A percentile compares a stretch with the other conserved stretches of the same genome.
These are phyloP conservation scores for Nemotelus nigrinus DNA, from an alignment of 2,888 invertebrate species.

Conservation along the genomic window DNA sequence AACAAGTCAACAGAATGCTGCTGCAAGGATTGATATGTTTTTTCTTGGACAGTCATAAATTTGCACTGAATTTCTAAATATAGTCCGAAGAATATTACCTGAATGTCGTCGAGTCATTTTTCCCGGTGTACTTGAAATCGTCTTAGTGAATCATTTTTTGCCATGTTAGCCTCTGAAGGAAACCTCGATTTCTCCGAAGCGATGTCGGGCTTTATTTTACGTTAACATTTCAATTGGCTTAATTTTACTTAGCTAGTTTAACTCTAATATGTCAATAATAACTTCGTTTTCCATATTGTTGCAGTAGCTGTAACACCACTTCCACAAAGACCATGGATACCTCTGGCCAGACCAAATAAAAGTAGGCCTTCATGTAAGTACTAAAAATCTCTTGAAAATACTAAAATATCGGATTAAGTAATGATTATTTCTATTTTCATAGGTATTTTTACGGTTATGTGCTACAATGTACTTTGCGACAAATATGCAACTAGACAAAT, in stretches of 20 bases:
- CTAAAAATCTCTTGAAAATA: neutral
- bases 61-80: too few relatives aligned
- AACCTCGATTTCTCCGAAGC: too few relatives aligned
- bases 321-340: constrained; percentile 95
- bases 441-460: constrained; percentile 99
- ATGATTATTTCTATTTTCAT: constrained; percentile 54
- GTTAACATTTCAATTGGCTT: too few relatives aligned
- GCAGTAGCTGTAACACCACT: constrained; percentile 89
- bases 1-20: too few relatives aligned
- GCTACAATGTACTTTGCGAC: constrained; percentile 99
- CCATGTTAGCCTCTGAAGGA: too few relatives aligned
- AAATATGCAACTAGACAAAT: constrained; percentile 98
- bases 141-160: neutral
- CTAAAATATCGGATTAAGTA: neutral
- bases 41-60: too few relatives aligned
- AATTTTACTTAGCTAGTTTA: too few relatives aligned
- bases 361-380: constrained; percentile 90
- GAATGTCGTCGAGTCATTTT: neutral
- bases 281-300: constrained; percentile 66
- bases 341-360: constrained; percentile 87
- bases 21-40: too few relatives aligned
- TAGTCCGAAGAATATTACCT: neutral
- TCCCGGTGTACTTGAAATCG: neutral
- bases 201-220: too few relatives aligned
- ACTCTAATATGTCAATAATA: constrained; percentile 30